These are phyloP conservation scores for Oscheius myriophilus DNA, from an alignment of 2,888 invertebrate species.

Conservation along the genomic window DNA sequence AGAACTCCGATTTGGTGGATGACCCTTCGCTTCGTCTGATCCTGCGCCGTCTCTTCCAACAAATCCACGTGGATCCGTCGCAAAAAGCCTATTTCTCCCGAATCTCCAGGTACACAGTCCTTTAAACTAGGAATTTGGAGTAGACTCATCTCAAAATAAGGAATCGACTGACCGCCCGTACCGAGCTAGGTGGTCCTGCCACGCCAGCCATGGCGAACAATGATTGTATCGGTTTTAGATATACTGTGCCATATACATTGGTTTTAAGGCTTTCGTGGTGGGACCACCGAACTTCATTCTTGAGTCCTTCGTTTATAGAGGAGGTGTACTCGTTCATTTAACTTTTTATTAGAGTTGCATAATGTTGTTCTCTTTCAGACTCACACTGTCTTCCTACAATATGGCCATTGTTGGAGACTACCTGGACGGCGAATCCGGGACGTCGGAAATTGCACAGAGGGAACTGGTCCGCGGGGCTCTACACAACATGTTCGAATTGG, in stretches of 20 bases:
- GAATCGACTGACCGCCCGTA: no score
- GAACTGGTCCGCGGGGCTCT: slow-evolving; percentile 28
- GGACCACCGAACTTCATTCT: no score
- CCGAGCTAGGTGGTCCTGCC: no score
- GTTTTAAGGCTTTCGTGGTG: no score
- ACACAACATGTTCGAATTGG: slow-evolving; percentile 30
- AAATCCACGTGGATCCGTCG: slow-evolving; percentile 19
- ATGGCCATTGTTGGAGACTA: slow-evolving; percentile 27
- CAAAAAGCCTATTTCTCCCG: slow-evolving; percentile 22
- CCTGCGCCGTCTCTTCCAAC: slow-evolving; percentile 21
- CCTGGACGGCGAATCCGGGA: slow-evolving; percentile 1
- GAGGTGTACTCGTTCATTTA: no score
- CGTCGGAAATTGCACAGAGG: slow-evolving; percentile 7
- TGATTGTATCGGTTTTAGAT: no score
- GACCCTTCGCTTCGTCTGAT: slow-evolving; percentile 30
- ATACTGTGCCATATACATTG: no score
- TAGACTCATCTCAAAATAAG: no score
- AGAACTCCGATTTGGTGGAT: neutral
- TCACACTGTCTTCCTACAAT: slow-evolving; percentile 22
- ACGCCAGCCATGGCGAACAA: no score
- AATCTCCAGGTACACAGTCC: slow-evolving; percentile 1
- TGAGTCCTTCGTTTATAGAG: no score
- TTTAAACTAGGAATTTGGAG: no score
- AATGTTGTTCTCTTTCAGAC: slow-evolving; percentile 7
- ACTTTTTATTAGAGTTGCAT: neutral